Evolutionary conservation across 2,888 invertebrate species (phyloP).

Genomic region (Chloroclysta siterata): DNA sequence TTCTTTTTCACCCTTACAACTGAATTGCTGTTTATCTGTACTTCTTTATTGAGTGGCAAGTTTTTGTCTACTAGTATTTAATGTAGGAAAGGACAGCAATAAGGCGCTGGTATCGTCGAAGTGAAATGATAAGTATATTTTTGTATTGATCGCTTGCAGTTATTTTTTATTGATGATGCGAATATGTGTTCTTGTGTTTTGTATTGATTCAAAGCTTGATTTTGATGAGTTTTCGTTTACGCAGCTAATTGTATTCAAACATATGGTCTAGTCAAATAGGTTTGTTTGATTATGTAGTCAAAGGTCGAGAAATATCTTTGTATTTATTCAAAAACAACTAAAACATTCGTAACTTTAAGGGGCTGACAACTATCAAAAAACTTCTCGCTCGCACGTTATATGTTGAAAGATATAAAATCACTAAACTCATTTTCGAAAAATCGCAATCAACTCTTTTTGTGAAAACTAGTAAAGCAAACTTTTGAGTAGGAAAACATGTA

Average conservation of each 20-base stretch:
- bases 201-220: conserved; percentile 6
- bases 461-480: too few relatives aligned
- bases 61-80: conserved; percentile 16
- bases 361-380: too few relatives aligned
- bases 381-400: too few relatives aligned
- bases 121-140: conserved; percentile 42
- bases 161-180: conserved; percentile 35
- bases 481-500: too few relatives aligned
- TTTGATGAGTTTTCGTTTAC: conserved; percentile 22
- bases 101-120: conserved; percentile 57
- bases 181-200: conserved; percentile 36
- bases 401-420: too few relatives aligned
- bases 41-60: conserved; percentile 11
- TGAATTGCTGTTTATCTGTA: conserved; percentile 15
- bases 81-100: conserved; percentile 45
- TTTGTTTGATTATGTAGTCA: conserved; percentile 1
- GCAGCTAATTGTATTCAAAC: conserved; percentile 30
- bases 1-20: conserved; percentile 9
- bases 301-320: conserved; percentile 2
- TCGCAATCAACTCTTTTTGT: too few relatives aligned
- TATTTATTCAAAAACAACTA: too few relatives aligned
- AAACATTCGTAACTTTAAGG: too few relatives aligned
- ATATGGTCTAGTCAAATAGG: background rate
- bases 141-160: conserved; percentile 44
- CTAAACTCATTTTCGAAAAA: too few relatives aligned